Conservation (phyloP, 1,140 invertebrate species). For the Heterodera carotae region DNA sequence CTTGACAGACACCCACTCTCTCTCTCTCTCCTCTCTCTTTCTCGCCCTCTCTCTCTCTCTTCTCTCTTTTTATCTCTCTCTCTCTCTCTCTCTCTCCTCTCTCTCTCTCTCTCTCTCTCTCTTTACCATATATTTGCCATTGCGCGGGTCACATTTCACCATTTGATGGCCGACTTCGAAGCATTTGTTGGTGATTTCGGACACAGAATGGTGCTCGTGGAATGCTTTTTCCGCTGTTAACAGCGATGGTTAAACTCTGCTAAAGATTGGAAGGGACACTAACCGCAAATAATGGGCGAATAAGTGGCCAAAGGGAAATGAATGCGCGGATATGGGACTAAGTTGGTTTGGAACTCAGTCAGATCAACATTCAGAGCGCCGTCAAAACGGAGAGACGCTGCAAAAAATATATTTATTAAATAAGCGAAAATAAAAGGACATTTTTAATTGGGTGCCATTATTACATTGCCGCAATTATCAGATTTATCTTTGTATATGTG, state of each 20-base stretch:
- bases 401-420: conserved; percentile 79
- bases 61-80: too few species aligned
- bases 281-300: conserved; percentile 64
- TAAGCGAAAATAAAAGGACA: conserved; percentile 53
- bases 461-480: too few species aligned
- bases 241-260: conserved; percentile 76
- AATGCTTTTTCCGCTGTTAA: conserved; percentile 79
- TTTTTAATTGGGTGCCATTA: conserved; percentile 75
- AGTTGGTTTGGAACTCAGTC: conserved; percentile 78
- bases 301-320: conserved; percentile 71
- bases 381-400: conserved; percentile 81
- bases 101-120: too few species aligned
- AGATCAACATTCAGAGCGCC: conserved; percentile 84
- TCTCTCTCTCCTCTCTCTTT: too few species aligned
- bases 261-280: background rate
- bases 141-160: conserved; percentile 85
- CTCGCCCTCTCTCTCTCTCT: too few species aligned
- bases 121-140: conserved; percentile 80
- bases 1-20: too few species aligned
- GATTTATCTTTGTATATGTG: too few species aligned
- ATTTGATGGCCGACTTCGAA: conserved; percentile 84
- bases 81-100: too few species aligned
- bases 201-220: conserved; percentile 78
- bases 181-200: conserved; percentile 79
- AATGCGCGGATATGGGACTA: conserved; percentile 74